A percentile compares a stretch with the other conserved stretches of the same genome.
phyloP scores from a whole-genome alignment of 2,888 invertebrate species.

The Liodrosophila aerea region DNA sequence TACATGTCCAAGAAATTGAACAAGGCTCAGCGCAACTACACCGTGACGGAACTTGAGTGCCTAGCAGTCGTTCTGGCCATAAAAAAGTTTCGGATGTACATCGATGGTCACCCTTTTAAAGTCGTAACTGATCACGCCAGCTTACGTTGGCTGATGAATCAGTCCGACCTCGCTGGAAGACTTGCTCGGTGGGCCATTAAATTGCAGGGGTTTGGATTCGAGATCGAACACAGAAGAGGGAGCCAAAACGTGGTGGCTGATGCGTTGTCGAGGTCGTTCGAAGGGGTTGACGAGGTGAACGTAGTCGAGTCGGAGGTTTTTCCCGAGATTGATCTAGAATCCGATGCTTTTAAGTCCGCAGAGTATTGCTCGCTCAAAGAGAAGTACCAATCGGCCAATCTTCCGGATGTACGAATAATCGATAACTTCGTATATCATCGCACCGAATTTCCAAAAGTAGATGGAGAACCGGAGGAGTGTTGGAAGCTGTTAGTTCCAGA shows the following conservation, averaged over 20 bases:
- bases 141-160: too few relatives aligned
- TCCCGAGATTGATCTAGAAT: not conserved
- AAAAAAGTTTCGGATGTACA: too few relatives aligned
- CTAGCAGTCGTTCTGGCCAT: constrained; percentile 3
- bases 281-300: too few relatives aligned
- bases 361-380: not conserved
- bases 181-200: too few relatives aligned
- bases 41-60: constrained; percentile 7
- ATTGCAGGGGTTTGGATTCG: too few relatives aligned
- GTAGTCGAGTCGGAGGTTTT: not conserved
- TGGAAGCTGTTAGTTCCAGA: not conserved
- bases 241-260: not conserved
- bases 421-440: too few relatives aligned
- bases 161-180: not conserved
- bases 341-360: not conserved
- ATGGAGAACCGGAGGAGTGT: not conserved
- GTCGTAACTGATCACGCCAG: too few relatives aligned
- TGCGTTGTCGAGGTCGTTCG: not conserved
- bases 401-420: not conserved
- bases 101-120: too few relatives aligned
- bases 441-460: not conserved
- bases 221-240: not conserved
- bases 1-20: constrained; percentile 22
- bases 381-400: not conserved
- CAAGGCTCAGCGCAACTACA: constrained; percentile 14